A percentile compares a stretch with the other conserved stretches of the same genome.
phyloP scores from a whole-genome alignment of 1,140 invertebrate species.

The Teleopsis dalmanni region DNA sequence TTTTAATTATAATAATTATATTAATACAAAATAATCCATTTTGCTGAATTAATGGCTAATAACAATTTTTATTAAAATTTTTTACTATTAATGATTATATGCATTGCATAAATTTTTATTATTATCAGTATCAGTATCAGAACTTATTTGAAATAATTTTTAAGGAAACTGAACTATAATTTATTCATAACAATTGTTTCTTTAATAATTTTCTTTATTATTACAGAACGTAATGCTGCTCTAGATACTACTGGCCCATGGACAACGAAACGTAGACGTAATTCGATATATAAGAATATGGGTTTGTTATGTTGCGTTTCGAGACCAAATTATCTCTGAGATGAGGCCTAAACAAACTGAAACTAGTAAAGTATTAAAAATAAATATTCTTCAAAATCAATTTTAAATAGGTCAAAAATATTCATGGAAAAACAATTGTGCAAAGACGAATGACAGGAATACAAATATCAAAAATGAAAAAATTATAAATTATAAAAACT shows the following conservation, averaged over 20 bases:
- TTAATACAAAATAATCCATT: neutral
- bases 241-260: slow-evolving; percentile 52
- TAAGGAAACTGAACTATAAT: too few relatives aligned
- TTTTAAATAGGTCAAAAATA: too few relatives aligned
- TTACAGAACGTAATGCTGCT: slow-evolving; percentile 50
- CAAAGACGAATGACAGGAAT: too few relatives aligned
- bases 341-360: slow-evolving; percentile 18
- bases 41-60: neutral
- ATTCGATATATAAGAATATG: slow-evolving; percentile 59
- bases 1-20: neutral
- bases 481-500: too few relatives aligned
- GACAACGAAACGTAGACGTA: slow-evolving; percentile 52
- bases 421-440: too few relatives aligned
- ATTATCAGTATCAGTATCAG: too few relatives aligned
- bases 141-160: too few relatives aligned
- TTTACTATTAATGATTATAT: neutral
- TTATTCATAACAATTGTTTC: neutral
- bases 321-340: slow-evolving; percentile 57
- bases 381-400: too few relatives aligned
- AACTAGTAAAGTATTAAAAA: too few relatives aligned
- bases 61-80: neutral
- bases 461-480: too few relatives aligned
- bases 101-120: neutral
- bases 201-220: slow-evolving; percentile 10
- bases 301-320: slow-evolving; percentile 59